phyloP scores from a whole-genome alignment of 2,797 vertebrate genomes.

The Distichodus sexfasciatus region DNA sequence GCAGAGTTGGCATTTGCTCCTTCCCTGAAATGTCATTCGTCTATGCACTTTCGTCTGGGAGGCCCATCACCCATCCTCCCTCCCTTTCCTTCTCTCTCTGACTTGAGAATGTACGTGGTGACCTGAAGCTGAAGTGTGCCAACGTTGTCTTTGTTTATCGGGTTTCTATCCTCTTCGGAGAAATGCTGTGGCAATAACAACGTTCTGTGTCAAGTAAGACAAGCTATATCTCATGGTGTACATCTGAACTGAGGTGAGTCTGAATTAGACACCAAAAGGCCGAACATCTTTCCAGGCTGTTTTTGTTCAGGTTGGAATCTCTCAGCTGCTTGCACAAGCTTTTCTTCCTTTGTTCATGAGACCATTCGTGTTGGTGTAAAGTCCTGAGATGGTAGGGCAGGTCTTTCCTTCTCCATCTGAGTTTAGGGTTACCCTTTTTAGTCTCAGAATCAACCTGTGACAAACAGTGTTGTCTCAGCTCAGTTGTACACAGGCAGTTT shows the following conservation, averaged over 20 bases:
- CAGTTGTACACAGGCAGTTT: neutral
- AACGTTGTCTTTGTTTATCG: conserved; percentile 2
- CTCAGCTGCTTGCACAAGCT: neutral
- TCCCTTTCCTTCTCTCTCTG: neutral
- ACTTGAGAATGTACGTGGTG: neutral
- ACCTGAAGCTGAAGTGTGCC: conserved; percentile 16
- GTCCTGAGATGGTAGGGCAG: neutral
- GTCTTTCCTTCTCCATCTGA: neutral
- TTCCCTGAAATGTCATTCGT: neutral
- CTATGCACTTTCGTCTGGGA: neutral
- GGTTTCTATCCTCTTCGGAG: neutral
- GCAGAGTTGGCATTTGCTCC: neutral
- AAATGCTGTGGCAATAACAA: neutral
- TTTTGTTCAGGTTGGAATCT: neutral
- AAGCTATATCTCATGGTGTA: neutral
- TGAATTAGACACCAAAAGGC: neutral
- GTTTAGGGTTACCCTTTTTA: neutral
- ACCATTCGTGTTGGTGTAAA: neutral
- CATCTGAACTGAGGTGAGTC: neutral
- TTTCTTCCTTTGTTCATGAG: neutral
- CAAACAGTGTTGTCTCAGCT: neutral
- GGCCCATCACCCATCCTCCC: neutral
- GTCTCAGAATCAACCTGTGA: neutral
- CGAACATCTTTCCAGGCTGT: neutral
- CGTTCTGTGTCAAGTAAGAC: neutral